Base-by-base conservation (phyloP, 2,797 vertebrate genomes). In the Parauchenoglanis ngamensis region DNA sequence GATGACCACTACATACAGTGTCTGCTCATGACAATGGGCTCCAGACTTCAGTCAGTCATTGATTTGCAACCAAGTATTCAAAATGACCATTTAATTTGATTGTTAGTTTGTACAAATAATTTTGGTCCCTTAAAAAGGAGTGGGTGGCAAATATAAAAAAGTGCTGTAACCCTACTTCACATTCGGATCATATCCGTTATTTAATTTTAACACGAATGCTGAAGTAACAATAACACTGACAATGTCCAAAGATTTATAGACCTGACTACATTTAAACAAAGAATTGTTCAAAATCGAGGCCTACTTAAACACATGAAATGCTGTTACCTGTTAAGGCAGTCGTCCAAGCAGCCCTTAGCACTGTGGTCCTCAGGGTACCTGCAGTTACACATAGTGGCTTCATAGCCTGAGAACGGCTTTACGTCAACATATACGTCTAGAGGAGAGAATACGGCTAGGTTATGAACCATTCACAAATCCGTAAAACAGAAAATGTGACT, bases 351-450 rank as follows among this genome's bases (percentile, higher is more conserved):
- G 92, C 96, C 97, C 91, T 96, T 97, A n/a, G 97, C 96, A 0
- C 35, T 72, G 0, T 73, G 59, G 28, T 94, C 94, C 23, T 97
- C 96, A 0, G 94, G 96, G 72, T 91, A 91, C 93, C 96, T 97
- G 91, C 98, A 99, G 92, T 96, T 99, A 94, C 98, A 99, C 35
- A 97, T 99, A 6, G 97, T 99, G 88, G 96, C 97, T 93, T 99
- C 98, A 2, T 99, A 99, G 91, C 98, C 98, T 88, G 98, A 99
- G n/a, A 99, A 96, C 77, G 98, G 98, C 90, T 99, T 99, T 88
- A 99, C 98, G 82, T 99, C 98, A 93, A 99, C 98, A 21, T 99
- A 99, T 57, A 99, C 98, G 91, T 99, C 98, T 96, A 89, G 68
- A 28, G 63, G 23, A n/a, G 11, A 84, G 35, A 75, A 87, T n/a